Conservation (phyloP, 2,888 invertebrate species). For the Dorcus parallelipipedus region DNA sequence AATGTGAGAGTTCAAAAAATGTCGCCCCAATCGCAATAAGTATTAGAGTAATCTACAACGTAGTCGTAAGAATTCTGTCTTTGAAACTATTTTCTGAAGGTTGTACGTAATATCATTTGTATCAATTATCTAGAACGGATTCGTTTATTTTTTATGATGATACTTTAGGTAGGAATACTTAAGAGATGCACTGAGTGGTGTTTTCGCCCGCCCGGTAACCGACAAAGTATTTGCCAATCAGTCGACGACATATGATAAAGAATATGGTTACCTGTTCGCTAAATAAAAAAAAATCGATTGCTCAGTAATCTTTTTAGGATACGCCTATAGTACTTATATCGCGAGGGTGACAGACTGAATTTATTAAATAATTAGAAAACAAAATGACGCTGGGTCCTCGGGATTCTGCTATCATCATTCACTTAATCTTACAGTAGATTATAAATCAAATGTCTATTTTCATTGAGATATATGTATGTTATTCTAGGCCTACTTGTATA, state of each 20-base stretch:
- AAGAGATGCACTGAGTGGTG: too few species aligned
- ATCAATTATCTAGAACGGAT: background rate
- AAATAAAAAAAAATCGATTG: too few species aligned
- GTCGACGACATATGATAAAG: too few species aligned
- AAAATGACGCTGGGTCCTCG: constrained; percentile 34
- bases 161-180: constrained; percentile 22
- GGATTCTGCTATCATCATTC: constrained; percentile 35
- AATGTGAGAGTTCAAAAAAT: constrained; percentile 21
- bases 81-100: constrained; percentile 31
- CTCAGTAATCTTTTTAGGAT: background rate
- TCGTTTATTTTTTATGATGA: constrained; percentile 30
- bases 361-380: constrained; percentile 19
- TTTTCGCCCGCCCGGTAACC: too few species aligned
- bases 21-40: constrained; percentile 42
- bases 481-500: constrained; percentile 46
- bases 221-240: too few species aligned
- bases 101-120: constrained; percentile 26
- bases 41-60: constrained; percentile 31
- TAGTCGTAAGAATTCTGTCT: constrained; percentile 10
- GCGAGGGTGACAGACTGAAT: constrained; percentile 43
- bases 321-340: constrained; percentile 40
- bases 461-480: constrained; percentile 47
- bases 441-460: constrained; percentile 43
- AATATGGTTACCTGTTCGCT: too few species aligned
- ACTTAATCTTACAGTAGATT: constrained; percentile 36